Evolutionary conservation across 2,888 invertebrate species (phyloP), one percentile per base, ranked within the genome.

Genomic region (Thecophora atra): DNA sequence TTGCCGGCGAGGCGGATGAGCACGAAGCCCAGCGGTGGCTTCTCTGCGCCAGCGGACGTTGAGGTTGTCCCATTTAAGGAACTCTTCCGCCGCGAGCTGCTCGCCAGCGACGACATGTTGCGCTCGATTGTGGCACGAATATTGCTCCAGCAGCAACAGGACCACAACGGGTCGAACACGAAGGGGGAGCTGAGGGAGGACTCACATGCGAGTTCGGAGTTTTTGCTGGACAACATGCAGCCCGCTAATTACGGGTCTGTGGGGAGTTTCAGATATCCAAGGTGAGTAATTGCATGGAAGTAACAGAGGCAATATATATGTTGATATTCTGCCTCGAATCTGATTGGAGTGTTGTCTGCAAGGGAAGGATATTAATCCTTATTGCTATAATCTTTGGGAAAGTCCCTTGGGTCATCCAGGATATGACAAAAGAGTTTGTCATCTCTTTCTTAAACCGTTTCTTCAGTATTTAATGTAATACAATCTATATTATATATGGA

Each of bases 61-160:
- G 13, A 73, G 56, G 52, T 71, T 5, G 71, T 72, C 0, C 44
- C 68, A 26, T 82, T 80, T 69, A 82, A 75, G 37, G 77, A 76
- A 8, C 81, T 81, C 75, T 83, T 83, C 75, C 78, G 80, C 37
- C 77, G 74, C 28, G 84, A 83, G 73, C 75, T 83, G 37, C 26
- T 78, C 73, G 78, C 78, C 37, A 84, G 83, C 42, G 81, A 83
- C 70, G 79, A 81, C 69, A 68, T 81, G 65, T 72, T 83, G 63
- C 79, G 81, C 4, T 75, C 79, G 3, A 78, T 83, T 77, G 74
- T 83, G 21, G 72, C 66, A 13, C 76, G 78, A 72, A 77, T 83
- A 47, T 63, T 83, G 72, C 78, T 77, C 24, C 76, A 79, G 60
- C 76, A 66, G 66, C 66, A 60, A 26, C 58, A 30, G 30, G n/a